These are phyloP conservation scores for Pseudococcus jackbeardsleyi DNA, from an alignment of 2,888 invertebrate species.

Conservation along the genomic window DNA sequence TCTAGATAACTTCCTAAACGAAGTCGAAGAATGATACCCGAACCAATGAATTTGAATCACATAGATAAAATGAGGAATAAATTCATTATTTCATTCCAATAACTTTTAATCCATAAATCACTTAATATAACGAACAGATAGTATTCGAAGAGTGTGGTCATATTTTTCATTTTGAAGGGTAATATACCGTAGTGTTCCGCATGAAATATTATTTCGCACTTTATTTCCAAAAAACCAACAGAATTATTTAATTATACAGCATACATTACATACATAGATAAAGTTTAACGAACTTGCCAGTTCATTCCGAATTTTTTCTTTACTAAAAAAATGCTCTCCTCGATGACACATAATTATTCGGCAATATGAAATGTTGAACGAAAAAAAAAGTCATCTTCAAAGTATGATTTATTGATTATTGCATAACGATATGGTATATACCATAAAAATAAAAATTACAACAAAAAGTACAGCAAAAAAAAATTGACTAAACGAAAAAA, in stretches of 20 bases:
- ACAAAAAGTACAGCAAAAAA: constrained; percentile 11
- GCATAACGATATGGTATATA: neutral
- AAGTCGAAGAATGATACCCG: too few species aligned
- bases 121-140: neutral
- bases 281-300: constrained; percentile 30
- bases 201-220: too few species aligned
- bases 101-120: too few species aligned
- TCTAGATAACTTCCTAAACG: too few species aligned
- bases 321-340: constrained; percentile 38
- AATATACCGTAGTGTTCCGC: neutral
- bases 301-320: constrained; percentile 19
- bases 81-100: too few species aligned
- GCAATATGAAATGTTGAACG: neutral
- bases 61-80: too few species aligned
- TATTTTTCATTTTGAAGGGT: constrained; percentile 22
- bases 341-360: neutral
- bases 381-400: neutral
- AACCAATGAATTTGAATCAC: too few species aligned
- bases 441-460: neutral
- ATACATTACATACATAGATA: constrained; percentile 48
- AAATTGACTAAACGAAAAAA: constrained; percentile 33
- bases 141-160: constrained; percentile 49
- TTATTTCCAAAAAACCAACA: too few species aligned
- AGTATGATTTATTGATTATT: neutral
- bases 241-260: too few species aligned